Conservation (phyloP, 1,140 invertebrate species). For the Ceratosolen fusciceps region DNA sequence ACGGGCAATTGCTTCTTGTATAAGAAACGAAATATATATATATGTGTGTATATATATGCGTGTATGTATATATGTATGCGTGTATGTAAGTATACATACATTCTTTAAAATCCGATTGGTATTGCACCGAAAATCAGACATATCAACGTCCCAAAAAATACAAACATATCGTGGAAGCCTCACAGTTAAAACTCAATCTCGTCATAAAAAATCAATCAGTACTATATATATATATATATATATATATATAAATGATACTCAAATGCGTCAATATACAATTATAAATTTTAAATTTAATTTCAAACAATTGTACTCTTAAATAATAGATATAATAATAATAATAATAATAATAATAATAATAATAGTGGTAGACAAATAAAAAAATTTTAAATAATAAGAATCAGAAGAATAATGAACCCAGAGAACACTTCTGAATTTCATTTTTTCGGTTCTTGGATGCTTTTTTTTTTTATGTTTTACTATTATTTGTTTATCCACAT, state of each 20-base stretch:
- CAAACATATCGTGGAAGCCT: not conserved
- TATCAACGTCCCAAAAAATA: not conserved
- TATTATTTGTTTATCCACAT: not conserved
- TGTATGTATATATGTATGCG: no score
- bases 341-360: slow-evolving; percentile 11
- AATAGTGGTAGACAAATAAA: not conserved
- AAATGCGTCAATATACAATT: slow-evolving; percentile 12
- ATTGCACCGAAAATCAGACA: not conserved
- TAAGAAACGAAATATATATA: no score
- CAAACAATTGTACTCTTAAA: no score
- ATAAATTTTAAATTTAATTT: not conserved
- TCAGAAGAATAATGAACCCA: slow-evolving; percentile 1
- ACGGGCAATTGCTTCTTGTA: no score
- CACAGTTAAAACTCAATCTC: not conserved
- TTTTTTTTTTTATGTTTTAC: not conserved
- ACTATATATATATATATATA: no score
- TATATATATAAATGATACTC: not conserved
- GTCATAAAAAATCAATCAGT: not conserved
- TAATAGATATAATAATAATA: not conserved
- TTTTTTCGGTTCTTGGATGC: not conserved
- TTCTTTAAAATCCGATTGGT: not conserved
- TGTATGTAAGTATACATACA: not conserved
- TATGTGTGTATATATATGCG: no score
- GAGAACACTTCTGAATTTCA: not conserved
- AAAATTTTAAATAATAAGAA: not conserved